A percentile compares a stretch with the other conserved stretches of the same genome.
These are phyloP conservation scores for Nyctibius bracteatus DNA, from an alignment of 2,113 vertebrate genomes.

Conservation along the genomic window DNA sequence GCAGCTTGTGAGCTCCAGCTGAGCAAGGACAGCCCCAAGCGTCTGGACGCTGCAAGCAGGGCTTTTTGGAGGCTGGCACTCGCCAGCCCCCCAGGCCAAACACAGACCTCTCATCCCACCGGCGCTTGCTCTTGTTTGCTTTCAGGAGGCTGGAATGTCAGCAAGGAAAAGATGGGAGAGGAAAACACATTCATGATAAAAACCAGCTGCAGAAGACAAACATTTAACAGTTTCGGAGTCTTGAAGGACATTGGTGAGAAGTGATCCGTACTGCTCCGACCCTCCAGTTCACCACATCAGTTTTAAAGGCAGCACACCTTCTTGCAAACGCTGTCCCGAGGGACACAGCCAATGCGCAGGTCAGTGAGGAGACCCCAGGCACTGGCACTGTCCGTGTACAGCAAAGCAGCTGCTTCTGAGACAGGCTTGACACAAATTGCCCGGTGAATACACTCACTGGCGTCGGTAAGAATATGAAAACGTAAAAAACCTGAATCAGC, in stretches of 20 bases:
- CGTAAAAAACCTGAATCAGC: background rate
- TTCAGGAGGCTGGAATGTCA: background rate
- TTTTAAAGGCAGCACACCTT: background rate
- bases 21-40: background rate
- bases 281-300: background rate
- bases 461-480: background rate
- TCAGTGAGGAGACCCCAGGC: background rate
- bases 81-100: background rate
- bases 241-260: background rate
- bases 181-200: background rate
- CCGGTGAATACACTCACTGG: background rate
- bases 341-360: background rate
- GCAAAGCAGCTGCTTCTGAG: background rate
- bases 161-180: background rate
- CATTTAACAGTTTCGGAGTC: background rate
- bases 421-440: background rate
- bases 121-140: background rate
- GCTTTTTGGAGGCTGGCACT: background rate
- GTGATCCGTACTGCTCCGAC: accelerated
- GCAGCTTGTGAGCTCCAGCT: background rate
- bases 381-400: accelerated
- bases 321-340: accelerated
- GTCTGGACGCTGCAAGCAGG: background rate
- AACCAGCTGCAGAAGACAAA: background rate
- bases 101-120: background rate